Base-by-base conservation (phyloP, 2,113 vertebrate genomes). In the Cathartes aura region DNA sequence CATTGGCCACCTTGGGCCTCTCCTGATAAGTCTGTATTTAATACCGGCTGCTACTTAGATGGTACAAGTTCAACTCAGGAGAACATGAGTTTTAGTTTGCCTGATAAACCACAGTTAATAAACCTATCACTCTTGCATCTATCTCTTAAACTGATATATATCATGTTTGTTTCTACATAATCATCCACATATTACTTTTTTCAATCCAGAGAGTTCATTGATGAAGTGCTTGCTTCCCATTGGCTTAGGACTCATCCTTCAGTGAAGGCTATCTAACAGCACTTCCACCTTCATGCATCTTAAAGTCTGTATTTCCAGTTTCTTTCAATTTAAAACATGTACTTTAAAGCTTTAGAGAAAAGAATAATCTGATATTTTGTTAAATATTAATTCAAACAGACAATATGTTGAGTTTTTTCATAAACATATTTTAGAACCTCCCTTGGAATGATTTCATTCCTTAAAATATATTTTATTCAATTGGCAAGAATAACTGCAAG, bases 1-100 rank as follows among this genome's bases (percentile, higher is more conserved):
- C 14, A 2, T 0, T n/a, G 42, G 27, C 10, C 26, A 48, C 22
- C 32, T 15, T 2, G 1, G n/a, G 45, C 30, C 50, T n/a, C 59
- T 60, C 23, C 73, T 8, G 55, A 2, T 23, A 9, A 18, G 9
- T 24, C 30, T 84, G 29, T 7, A 6, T 82, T 66, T 43, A 27
- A 70, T 5, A 21, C 11, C 12, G 42, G n/a, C 45, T 71, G 78
- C 26, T 42, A 9, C 0, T 74, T 36, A 22, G 8, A n/a, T 11
- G 21, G 11, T 20, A 75, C 52, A 50, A 67, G n/a, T 26, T 36
- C 34, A 40, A 15, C 60, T 48, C 29, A 12, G 22, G 23, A 64
- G 14, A 92, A 24, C 0, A 15, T 0, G 3, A 24, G 30, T 11
- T 43, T 26, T 16, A 4, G 22, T 36, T 17, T 70, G 12, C 30